Base-by-base conservation (phyloP, 1,140 invertebrate genomes). In the Orchesella cincta region DNA sequence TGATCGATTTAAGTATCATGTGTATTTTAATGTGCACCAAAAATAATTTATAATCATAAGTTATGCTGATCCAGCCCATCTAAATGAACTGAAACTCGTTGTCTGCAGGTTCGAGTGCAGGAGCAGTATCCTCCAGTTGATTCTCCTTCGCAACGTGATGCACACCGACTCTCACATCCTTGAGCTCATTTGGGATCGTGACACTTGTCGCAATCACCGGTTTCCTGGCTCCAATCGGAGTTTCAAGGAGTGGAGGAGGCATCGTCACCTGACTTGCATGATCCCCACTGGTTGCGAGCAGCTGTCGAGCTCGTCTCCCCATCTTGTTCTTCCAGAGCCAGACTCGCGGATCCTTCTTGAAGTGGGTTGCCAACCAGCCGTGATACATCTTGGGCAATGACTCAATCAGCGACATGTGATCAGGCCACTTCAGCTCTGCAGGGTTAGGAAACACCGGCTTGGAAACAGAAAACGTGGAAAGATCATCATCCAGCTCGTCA, bases 311-410 rank as follows among this genome's bases (percentile, higher is more conserved):
- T 39, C 54, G 28, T 64, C 76, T n/a, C 14, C 23, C 46, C 46
- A 52, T 78, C 29, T 36, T 70, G 67, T 54, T 78, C 62, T 81
- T 81, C 79, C 79, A 81, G 2, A 81, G 74, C 79, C 79, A 81
- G 8, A 51, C 74, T 1, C 79, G 70, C 35, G 77, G 78, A 39
- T 81, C 79, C 34, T 81, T 81, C 34, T 78, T 78, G 64, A 26
- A 81, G 1, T 26, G 52, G 26, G 36, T 39, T 23, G 26, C 74
- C 73, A 81, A 74, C 12, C 51, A 23, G 0, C 52, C 28, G 28
- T 79, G 78, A 31, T 35, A 33, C 73, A 54, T 36, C 2, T 16
- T 1, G 75, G 64, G 8, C 23, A 73, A 18, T 39, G 34, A 39
- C 2, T 14, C n/a, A 1, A 14, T 26, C 34, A 73, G 71, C 12